Evolutionary conservation across 2,888 invertebrate species (phyloP), one percentile per base, ranked within the genome.

Genomic region (Timema cristinae): DNA sequence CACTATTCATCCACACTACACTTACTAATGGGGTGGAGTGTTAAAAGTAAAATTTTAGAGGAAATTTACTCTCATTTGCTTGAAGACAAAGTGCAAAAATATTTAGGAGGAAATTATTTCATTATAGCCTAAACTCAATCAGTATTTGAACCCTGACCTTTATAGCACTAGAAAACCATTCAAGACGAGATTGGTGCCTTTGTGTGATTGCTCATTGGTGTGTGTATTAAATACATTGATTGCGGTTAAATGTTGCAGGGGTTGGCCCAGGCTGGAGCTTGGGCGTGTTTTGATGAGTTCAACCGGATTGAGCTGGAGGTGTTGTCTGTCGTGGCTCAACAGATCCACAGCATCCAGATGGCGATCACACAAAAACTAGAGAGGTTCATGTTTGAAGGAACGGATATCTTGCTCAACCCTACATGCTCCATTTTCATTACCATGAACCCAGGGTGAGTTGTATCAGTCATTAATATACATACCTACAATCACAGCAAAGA

Each of bases 281-380:
- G 95, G 95, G 92, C 95, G 9, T 96, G 96, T 81, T 95, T 96
- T 84, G 95, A 96, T 81, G 96, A 97, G 84, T 96, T 97, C 85
- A 95, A 97, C 84, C 88, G 96, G 75, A 95, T 96, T 77, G 95
- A 95, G 80, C 84, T 95, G 79, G 95, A 96, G 81, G 95, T 96
- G 72, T 82, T 97, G 72, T 96, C 96, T 5, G 95, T 97, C 73
- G 93, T 97, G 50, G 95, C 95, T 47, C 97, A 97, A 84, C 97
- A 97, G 85, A 95, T 97, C 82, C 87, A 92, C 72, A 92, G 92
- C 80, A 95, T 97, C 81, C 95, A 95, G 85, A 88, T 91, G 79
- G 96, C 96, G 0, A 91, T 96, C 76, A 87, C 90, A 71, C 88
- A 91, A 72, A 87, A 89, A 75, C 85, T 93, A 78, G 91, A 92